Base-by-base conservation (phyloP, 2,797 vertebrate species). In the Mastacembelus armatus region DNA sequence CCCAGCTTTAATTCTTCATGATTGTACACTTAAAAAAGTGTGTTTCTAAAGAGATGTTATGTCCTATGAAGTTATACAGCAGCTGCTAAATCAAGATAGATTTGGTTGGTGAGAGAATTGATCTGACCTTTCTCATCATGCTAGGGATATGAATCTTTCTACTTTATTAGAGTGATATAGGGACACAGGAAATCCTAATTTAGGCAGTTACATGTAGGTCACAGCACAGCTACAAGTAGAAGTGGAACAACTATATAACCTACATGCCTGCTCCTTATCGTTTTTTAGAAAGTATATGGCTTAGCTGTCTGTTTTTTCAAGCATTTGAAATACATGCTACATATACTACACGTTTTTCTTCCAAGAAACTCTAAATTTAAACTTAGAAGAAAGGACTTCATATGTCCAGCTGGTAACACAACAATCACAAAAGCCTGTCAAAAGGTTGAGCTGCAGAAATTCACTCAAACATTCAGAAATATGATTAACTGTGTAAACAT, bases 121-220 rank as follows among this genome's bases (percentile, higher is more conserved):
- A 93, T 93, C 81, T 90, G 91, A 93, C 91, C 91, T 94, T 93
- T 93, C 57, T 75, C 65, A 52, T 54, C 36, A 36, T 61, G 51
- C 65, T 67, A 81, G 74, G 62, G 81, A 85, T 90, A 91, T 91
- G 88, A 91, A 91, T 93, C 85, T 89, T 74, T 69, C 80, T 83
- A 65, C 83, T 90, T 87, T 84, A 88, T 91, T 92, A 88, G 76
- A 27, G 65, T 69, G 76, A 83, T 85, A 78, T 66, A 77, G 76
- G 59, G 80, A 79, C 75, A 74, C 40, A n/a, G 73, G 74, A 51
- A 85, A 80, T 87, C 80, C 78, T 81, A 81, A 88, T 88, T 91
- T 84, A 66, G 56, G 76, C 66, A 79, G 74, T 85, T 65, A 84
- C 77, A 88, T 87, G 47, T 83, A 81, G 85, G 81, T 88, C 77